Base-by-base conservation (phyloP, 2,797 vertebrate species). In the Acropternis orthonyx region DNA sequence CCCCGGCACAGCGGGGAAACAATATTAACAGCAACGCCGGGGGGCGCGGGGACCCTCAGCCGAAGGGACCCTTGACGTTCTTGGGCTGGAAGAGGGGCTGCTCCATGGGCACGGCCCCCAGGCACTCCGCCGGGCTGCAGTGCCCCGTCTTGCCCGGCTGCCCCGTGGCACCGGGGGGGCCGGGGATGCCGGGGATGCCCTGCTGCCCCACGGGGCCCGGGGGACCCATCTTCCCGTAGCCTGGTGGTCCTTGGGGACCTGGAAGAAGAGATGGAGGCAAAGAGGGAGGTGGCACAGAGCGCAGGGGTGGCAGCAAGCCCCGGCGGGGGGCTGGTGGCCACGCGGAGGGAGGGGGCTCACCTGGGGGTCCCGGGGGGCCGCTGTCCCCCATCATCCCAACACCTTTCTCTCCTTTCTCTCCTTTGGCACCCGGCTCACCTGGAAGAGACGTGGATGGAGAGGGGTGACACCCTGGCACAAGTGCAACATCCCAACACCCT, bases 151-250 rank as follows among this genome's bases (percentile, higher is more conserved):
- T 98, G 66, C 99, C 99, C 27, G 98, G 98, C 8, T 98, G 88
- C 48, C 99, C 99, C 7, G 97, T 58, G 14, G 97, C 85, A 1
- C 99, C 99, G 0, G 98, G 97, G 9, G 98, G 95, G 4, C 99
- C 99, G 5, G 99, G 98, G 68, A 99, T 97, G 3, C 99, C 99
- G 0, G 99, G 99, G 80, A 99, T 98, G 28, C 99, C 99, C 96
- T 99, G 99, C 84, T 99, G 99, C 43, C 99, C 99, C 91, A 98
- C 98, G 0, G 99, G 88, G 48, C 99, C 99, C 2, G 99, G 98
- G 23, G 98, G 97, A 1, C 99, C 99, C 96, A 98, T 98, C 97
- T 99, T 99, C 62, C 99, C 98, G 4, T 99, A 99, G 52, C 99
- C 99, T 16, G 98, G 99, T 48, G 98, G 97, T 8, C 99, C 99